A percentile compares a stretch with the other conserved stretches of the same genome.
phyloP scores from a whole-genome alignment of 1,140 invertebrate species.

The Copidosoma floridanum region DNA sequence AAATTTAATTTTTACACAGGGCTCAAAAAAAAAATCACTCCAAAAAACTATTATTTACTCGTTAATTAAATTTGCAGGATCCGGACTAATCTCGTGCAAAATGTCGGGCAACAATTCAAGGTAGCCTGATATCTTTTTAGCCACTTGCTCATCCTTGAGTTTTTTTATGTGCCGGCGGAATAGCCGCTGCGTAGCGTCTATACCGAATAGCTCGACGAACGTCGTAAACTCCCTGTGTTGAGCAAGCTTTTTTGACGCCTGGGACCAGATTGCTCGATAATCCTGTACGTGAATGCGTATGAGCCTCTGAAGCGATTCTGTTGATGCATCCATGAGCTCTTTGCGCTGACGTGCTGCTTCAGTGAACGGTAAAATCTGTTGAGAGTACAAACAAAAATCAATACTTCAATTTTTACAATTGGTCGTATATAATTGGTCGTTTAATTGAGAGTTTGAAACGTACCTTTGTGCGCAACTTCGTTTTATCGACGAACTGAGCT shows the following conservation, averaged over 20 bases:
- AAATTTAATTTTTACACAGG: background rate
- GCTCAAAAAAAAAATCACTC: too few relatives aligned
- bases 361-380: conserved; percentile 70
- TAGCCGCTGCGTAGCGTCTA: conserved; percentile 77
- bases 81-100: conserved; percentile 79
- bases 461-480: conserved; percentile 64
- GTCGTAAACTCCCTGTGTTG: conserved; percentile 86
- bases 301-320: conserved; percentile 81
- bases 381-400: background rate
- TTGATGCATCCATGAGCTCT: conserved; percentile 84
- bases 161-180: conserved; percentile 82
- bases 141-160: conserved; percentile 82
- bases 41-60: conserved; percentile 59
- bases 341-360: conserved; percentile 85
- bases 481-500: conserved; percentile 87
- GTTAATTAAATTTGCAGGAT: conserved; percentile 72
- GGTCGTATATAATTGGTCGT: too few relatives aligned
- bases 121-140: conserved; percentile 77
- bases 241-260: conserved; percentile 81
- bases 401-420: background rate
- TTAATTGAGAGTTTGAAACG: too few relatives aligned
- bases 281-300: conserved; percentile 81
- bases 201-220: conserved; percentile 88
- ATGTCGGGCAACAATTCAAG: conserved; percentile 78
- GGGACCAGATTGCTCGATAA: conserved; percentile 83